Conservation (phyloP, 2,888 invertebrate species). For the Microdon myrmicae region DNA sequence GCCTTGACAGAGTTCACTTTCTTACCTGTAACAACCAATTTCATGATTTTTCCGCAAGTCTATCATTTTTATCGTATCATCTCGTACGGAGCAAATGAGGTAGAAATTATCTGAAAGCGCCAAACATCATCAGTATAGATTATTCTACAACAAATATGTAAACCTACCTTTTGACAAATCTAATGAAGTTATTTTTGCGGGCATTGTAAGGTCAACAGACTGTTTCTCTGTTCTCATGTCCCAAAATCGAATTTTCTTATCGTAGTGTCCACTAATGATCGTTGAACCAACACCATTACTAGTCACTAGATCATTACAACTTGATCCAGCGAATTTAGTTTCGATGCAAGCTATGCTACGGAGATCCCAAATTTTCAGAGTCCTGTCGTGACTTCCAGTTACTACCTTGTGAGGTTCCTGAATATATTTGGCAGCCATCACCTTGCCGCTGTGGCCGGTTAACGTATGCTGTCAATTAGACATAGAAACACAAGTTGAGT, state of each 20-base stretch:
- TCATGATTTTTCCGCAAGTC: slow-evolving; percentile 96
- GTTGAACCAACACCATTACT: slow-evolving; percentile 84
- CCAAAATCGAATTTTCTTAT: slow-evolving; percentile 97
- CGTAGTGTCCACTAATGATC: slow-evolving; percentile 97
- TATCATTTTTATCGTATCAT: slow-evolving; percentile 93
- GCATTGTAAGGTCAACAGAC: slow-evolving; percentile 86
- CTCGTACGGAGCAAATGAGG: slow-evolving; percentile 91
- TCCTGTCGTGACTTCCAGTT: slow-evolving; percentile 97
- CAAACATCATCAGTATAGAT: background rate
- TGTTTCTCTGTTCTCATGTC: slow-evolving; percentile 89
- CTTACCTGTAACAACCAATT: slow-evolving; percentile 87
- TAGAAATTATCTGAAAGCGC: slow-evolving; percentile 82
- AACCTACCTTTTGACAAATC: slow-evolving; percentile 86
- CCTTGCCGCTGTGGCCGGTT: slow-evolving; percentile 89
- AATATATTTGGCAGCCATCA: slow-evolving; percentile 95
- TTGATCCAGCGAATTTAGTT: slow-evolving; percentile 95
- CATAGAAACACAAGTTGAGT: slow-evolving; percentile 2
- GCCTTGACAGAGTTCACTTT: background rate
- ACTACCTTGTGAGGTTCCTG: slow-evolving; percentile 93
- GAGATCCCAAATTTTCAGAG: slow-evolving; percentile 98
- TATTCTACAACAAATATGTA: background rate
- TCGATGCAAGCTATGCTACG: slow-evolving; percentile 90
- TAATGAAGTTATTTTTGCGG: slow-evolving; percentile 94
- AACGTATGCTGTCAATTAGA: slow-evolving; percentile 62
- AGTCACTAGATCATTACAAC: slow-evolving; percentile 95